Conservation (phyloP, 2,888 invertebrate genomes). For the Xylota segnis region DNA sequence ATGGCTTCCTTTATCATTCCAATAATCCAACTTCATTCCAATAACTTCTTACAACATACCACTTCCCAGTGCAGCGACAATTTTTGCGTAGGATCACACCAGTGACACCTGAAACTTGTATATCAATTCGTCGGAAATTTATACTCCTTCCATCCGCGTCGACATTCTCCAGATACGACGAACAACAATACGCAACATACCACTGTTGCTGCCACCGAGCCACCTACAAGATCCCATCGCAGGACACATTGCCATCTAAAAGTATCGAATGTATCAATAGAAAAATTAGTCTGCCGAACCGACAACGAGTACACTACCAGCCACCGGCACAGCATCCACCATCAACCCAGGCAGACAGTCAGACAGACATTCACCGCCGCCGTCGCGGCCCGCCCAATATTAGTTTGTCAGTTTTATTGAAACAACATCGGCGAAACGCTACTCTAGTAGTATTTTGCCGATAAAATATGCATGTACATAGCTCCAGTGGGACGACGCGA, state of each 20-base stretch:
- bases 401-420: conserved; percentile 76
- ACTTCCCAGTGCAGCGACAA: conserved; percentile 33
- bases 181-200: conserved; percentile 60
- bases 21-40: conserved; percentile 46
- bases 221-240: conserved; percentile 47
- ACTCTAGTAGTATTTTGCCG: conserved; percentile 76
- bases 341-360: neutral
- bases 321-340: neutral
- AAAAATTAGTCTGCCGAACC: conserved; percentile 68
- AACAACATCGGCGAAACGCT: conserved; percentile 73
- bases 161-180: conserved; percentile 70
- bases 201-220: conserved; percentile 12
- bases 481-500: conserved; percentile 20
- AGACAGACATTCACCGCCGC: conserved; percentile 44
- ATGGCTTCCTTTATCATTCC: conserved; percentile 34
- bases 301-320: conserved; percentile 17
- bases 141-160: conserved; percentile 36
- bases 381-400: conserved; percentile 60
- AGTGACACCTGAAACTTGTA: conserved; percentile 74
- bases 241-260: conserved; percentile 33
- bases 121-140: conserved; percentile 73
- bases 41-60: conserved; percentile 56
- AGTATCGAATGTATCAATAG: conserved; percentile 71
- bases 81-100: conserved; percentile 72
- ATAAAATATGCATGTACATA: conserved; percentile 73